These are phyloP conservation scores for Hanleya hanleyi DNA, from an alignment of 2,888 invertebrate genomes.

Conservation along the genomic window DNA sequence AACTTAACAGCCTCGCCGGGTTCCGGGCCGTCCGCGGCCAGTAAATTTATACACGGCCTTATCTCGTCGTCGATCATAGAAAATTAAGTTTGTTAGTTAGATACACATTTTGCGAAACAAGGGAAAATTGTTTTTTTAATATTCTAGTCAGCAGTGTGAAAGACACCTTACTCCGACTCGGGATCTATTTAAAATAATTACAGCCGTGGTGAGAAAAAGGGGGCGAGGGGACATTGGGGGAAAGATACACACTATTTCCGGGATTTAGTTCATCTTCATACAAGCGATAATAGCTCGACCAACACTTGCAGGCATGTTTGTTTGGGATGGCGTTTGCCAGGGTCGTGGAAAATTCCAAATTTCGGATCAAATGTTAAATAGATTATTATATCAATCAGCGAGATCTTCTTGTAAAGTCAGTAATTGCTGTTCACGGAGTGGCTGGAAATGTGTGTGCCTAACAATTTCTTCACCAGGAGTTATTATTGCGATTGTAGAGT, in stretches of 20 bases:
- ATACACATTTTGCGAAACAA: slow-evolving; percentile 1
- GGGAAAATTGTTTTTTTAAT: slow-evolving; percentile 10
- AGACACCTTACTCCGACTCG: background rate
- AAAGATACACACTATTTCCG: slow-evolving; percentile 8
- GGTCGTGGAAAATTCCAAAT: slow-evolving; percentile 1
- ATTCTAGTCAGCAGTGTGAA: background rate
- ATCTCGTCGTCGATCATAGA: background rate
- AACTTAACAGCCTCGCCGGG: no score
- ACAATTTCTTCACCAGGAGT: background rate
- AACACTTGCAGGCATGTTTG: background rate
- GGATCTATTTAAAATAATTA: background rate
- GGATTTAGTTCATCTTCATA: background rate
- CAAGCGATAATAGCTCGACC: background rate
- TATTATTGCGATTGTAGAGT: background rate
- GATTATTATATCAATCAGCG: background rate
- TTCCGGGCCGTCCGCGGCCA: background rate
- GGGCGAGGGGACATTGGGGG: background rate
- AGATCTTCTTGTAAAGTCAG: background rate
- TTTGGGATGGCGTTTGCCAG: background rate
- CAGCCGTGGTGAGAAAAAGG: background rate
- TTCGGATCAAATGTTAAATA: background rate
- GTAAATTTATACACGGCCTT: background rate
- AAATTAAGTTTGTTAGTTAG: slow-evolving; percentile 3
- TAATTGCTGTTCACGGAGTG: background rate
- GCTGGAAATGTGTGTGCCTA: background rate